These are phyloP conservation scores for Edolisoma coerulescens DNA, from an alignment of 2,113 vertebrate genomes.

Conservation along the genomic window DNA sequence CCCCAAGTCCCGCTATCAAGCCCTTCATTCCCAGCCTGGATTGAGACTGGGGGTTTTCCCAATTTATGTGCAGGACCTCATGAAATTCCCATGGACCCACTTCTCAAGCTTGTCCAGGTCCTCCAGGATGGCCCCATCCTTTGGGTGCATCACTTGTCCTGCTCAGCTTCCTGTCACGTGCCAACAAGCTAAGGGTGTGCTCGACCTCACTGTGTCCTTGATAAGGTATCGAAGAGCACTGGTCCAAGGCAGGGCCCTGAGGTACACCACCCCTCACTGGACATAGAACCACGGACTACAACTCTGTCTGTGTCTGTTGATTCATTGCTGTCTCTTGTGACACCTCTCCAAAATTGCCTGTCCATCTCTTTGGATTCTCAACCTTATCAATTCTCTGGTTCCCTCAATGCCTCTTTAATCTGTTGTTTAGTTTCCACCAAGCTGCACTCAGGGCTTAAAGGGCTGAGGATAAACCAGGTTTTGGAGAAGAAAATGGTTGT, in stretches of 20 bases:
- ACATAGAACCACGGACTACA: background rate
- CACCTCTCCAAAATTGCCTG: background rate
- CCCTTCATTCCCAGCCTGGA: background rate
- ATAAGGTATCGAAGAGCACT: background rate
- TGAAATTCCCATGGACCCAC: background rate
- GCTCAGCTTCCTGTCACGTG: background rate
- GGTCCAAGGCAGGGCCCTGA: background rate
- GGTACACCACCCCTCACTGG: no score
- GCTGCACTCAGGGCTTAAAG: background rate
- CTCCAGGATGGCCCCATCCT: background rate
- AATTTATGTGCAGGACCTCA: background rate
- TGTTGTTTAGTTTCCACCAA: background rate
- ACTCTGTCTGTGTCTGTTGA: background rate
- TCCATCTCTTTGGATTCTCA: background rate
- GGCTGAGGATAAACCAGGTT: background rate
- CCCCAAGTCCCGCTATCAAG: background rate
- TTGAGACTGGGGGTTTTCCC: background rate
- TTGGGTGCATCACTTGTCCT: background rate
- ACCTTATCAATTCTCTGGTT: background rate
- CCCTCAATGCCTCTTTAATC: background rate
- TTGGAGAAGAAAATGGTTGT: background rate
- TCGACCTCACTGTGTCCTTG: background rate
- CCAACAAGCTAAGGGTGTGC: background rate
- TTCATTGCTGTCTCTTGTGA: background rate
- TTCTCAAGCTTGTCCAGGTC: background rate